Percentiles rank a stretch among this genome's conserved stretches.
phyloP scores from a whole-genome alignment of 2,113 vertebrate genomes.

The Emydura subglobosa region DNA sequence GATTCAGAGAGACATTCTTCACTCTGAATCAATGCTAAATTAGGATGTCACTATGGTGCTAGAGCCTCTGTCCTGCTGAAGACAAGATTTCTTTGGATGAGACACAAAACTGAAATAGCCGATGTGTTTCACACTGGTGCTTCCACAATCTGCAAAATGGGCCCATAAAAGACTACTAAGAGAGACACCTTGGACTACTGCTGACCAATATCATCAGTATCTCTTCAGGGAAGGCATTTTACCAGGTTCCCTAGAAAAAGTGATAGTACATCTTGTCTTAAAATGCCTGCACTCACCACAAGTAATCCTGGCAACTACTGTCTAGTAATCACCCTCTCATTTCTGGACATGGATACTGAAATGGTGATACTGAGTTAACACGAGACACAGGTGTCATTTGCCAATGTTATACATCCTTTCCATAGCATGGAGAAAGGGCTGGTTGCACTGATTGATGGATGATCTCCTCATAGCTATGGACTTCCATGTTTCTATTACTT shows the following conservation, averaged over 20 bases:
- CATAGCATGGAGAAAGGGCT: not conserved
- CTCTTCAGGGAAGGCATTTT: not conserved
- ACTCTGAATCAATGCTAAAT: not conserved
- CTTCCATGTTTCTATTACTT: not conserved
- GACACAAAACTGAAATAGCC: not conserved
- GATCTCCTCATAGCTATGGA: not conserved
- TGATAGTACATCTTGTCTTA: not conserved
- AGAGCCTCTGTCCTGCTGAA: not conserved
- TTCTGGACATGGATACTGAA: not conserved
- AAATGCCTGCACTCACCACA: not conserved
- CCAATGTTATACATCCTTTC: not conserved
- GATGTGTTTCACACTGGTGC: not conserved
- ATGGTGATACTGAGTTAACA: not conserved
- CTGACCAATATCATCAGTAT: not conserved
- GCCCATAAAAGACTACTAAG: fast-evolving
- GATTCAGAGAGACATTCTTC: not conserved
- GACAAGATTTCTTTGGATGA: not conserved
- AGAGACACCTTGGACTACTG: not conserved
- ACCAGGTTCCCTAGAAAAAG: not conserved
- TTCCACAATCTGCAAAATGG: not conserved
- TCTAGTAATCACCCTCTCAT: not conserved
- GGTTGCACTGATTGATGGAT: not conserved
- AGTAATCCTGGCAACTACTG: not conserved
- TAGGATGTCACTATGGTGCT: not conserved
- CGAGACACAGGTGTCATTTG: not conserved